These are phyloP conservation scores for Enteromius argenteus DNA, from an alignment of 2,797 vertebrate genomes.

Conservation along the genomic window DNA sequence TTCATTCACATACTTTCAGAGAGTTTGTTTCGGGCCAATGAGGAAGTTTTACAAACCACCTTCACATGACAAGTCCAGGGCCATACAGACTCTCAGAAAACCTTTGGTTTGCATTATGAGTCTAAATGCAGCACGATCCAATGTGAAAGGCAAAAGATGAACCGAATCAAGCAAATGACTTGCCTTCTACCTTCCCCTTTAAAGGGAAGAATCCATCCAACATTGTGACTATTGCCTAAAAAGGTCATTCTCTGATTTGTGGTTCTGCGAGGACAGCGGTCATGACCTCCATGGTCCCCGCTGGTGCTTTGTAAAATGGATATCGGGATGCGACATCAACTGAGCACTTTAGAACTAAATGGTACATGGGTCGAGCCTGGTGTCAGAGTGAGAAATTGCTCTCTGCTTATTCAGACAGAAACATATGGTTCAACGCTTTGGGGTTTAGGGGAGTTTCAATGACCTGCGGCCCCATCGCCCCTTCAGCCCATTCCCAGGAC, in stretches of 20 bases:
- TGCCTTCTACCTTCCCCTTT: not conserved
- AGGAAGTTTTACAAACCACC: not conserved
- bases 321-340: not conserved
- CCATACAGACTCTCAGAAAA: conserved; percentile 12
- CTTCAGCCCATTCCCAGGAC: conserved; percentile 19
- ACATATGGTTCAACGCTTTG: not conserved
- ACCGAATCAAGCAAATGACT: not conserved
- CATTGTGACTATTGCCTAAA: not conserved
- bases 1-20: not conserved
- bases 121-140: not conserved
- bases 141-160: conserved; percentile 8
- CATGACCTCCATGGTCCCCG: not conserved
- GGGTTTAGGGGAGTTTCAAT: conserved; percentile 2
- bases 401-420: conserved; percentile 6
- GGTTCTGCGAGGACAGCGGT: not conserved
- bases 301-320: conserved; percentile 19
- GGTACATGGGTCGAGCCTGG: not conserved
- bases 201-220: not conserved
- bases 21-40: not conserved
- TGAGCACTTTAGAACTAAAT: not conserved
- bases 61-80: conserved; percentile 3
- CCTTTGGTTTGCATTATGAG: not conserved
- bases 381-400: conserved; percentile 12
- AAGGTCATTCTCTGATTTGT: not conserved
- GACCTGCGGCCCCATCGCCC: not conserved